These are phyloP conservation scores for Papilio polyxenes DNA, from an alignment of 1,140 invertebrate genomes.

Conservation along the genomic window DNA sequence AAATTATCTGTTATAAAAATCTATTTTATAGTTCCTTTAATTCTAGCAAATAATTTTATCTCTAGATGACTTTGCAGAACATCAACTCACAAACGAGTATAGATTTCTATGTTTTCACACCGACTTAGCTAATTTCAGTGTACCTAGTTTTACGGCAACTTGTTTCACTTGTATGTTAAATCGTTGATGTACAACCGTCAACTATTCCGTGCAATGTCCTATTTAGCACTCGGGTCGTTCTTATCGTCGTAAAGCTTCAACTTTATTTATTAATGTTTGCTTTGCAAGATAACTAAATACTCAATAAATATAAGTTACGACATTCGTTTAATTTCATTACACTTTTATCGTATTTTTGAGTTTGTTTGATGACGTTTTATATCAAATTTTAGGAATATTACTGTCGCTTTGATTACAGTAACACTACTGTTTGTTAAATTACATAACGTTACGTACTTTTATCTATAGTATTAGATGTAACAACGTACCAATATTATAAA, in stretches of 20 bases:
- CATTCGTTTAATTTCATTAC: neutral
- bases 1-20: too few relatives aligned
- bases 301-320: neutral
- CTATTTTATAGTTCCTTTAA: too few relatives aligned
- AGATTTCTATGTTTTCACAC: neutral
- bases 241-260: conserved; percentile 8
- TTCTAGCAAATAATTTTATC: neutral
- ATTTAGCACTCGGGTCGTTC: neutral
- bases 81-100: neutral
- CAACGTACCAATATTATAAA: too few relatives aligned
- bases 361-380: neutral
- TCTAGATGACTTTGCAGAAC: neutral
- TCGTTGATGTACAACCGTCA: neutral
- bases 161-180: neutral
- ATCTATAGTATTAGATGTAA: too few relatives aligned
- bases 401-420: neutral
- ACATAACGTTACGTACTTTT: too few relatives aligned
- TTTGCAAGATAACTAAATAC: conserved; percentile 3
- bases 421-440: too few relatives aligned
- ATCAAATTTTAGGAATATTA: neutral
- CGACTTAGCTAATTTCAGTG: neutral
- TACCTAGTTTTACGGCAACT: neutral
- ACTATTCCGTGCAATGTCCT: neutral
- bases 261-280: neutral
- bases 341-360: neutral